Evolutionary conservation across 2,113 vertebrate genomes (phyloP), one percentile per base, ranked within the genome.

Genomic region (Narcine bancroftii): DNA sequence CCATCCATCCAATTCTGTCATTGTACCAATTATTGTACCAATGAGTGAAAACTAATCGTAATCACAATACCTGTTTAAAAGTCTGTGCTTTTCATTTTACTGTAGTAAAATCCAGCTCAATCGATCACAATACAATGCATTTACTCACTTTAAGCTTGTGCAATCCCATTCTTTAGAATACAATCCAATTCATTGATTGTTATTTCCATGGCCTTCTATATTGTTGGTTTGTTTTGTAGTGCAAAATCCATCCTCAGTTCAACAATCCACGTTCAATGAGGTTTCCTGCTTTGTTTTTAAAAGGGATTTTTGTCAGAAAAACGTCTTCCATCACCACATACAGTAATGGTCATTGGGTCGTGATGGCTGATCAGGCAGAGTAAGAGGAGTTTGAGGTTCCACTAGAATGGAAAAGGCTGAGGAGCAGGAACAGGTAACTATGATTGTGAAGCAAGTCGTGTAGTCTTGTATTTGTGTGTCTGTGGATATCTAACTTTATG

Each of bases 141-240:
- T 69, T 65, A 69, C 39, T 26, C 89, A 69, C 39, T 26, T 11
- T 65, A 47, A 24, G 4, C 65, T 65, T 45, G 26, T 91, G 66
- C 63, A 47, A 91, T 60, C 71, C 89, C 26, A 39, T 39, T 91
- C 15, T 89, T 89, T 42, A 9, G 56, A 89, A 42, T 45, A 36
- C 39, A 45, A 69, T 45, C 42, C 10, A 21, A 47, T 71, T 45
- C 87, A 66, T 33, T 69, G 39, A 36, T 85, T 85, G 21, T 36
- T 13, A 91, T 69, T 91, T 91, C 85, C 85, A 89, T 21, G 33
- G 56, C n/a, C 17, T 91, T 91, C 89, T 91, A 13, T 47, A 47
- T 91, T 91, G 89, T 91, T 65, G 24, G 6, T 33, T 71, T 24
- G 36, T 91, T 69, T 45, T 19, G 5, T 3, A 60, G 81, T 7